Percentiles rank a stretch among this genome's conserved stretches.
Evolutionary conservation across 2,797 vertebrate species (phyloP).

Genomic region (Lophotriccus pileatus): DNA sequence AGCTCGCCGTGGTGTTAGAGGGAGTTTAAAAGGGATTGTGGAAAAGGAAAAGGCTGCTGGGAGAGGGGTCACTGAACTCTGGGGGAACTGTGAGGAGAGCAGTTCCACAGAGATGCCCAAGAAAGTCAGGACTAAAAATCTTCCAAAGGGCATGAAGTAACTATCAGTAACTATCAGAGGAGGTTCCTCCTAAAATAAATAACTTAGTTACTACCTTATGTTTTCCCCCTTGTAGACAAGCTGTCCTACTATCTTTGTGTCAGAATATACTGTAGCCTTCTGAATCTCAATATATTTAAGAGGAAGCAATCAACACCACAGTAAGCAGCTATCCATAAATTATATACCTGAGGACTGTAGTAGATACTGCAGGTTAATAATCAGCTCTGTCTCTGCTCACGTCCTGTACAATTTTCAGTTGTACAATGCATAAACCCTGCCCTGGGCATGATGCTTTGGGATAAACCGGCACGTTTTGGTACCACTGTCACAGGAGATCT

Average conservation of each 20-base stretch:
- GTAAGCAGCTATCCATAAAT: not conserved
- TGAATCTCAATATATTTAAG: slow-evolving; percentile 47
- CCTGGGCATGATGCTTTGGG: not conserved
- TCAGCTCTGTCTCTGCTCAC: slow-evolving; percentile 20
- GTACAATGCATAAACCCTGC: not conserved
- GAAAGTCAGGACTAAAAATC: slow-evolving; percentile 38
- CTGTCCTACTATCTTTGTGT: slow-evolving; percentile 66
- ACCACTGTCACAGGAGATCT: not conserved
- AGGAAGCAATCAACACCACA: slow-evolving; percentile 30
- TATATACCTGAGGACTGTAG: slow-evolving; percentile 42
- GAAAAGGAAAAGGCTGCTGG: slow-evolving; percentile 23
- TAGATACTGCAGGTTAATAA: slow-evolving; percentile 52
- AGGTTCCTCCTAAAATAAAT: not conserved
- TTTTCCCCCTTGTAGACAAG: slow-evolving; percentile 39
- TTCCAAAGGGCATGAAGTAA: slow-evolving; percentile 46
- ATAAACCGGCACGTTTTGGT: not conserved
- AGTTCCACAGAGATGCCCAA: not conserved
- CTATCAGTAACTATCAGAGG: not conserved
- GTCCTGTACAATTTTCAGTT: slow-evolving; percentile 19
- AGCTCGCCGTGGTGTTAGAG: slow-evolving; percentile 33
- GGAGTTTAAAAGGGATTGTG: not conserved
- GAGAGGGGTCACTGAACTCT: slow-evolving; percentile 19
- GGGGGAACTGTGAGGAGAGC: not conserved
- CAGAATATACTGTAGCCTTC: slow-evolving; percentile 58
- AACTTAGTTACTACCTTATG: slow-evolving; percentile 22